Evolutionary conservation across 2,113 vertebrate species (phyloP).

Genomic region (Saccopteryx leptura): DNA sequence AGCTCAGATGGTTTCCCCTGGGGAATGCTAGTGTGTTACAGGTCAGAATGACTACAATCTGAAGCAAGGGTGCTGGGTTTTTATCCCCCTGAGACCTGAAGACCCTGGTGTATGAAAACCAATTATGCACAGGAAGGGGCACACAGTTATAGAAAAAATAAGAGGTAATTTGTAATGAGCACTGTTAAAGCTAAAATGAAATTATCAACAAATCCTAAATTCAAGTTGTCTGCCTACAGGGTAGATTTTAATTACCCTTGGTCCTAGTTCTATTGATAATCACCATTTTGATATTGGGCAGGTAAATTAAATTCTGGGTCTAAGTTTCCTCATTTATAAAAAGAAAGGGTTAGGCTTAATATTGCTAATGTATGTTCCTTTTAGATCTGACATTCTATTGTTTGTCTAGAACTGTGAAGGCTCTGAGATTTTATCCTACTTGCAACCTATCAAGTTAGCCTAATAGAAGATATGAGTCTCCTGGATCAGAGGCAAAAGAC

Average conservation of each 20-base stretch:
- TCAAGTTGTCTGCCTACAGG: slow-evolving; percentile 16
- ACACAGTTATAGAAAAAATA: neutral
- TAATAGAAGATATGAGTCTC: slow-evolving; percentile 14
- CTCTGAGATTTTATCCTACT: slow-evolving; percentile 31
- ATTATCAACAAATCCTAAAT: slow-evolving; percentile 41
- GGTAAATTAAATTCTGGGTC: neutral
- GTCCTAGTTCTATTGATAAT: slow-evolving; percentile 23
- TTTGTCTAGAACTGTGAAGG: slow-evolving; percentile 11
- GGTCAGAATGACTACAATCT: neutral
- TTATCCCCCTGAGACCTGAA: neutral
- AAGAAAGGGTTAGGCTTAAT: neutral
- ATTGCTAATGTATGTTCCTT: neutral
- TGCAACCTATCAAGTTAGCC: slow-evolving; percentile 9
- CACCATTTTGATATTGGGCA: neutral
- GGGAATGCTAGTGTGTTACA: neutral
- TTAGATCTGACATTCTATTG: neutral
- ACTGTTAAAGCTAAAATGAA: slow-evolving; percentile 28
- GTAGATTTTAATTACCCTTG: slow-evolving; percentile 30
- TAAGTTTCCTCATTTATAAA: slow-evolving; percentile 60
- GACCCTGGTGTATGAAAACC: neutral
- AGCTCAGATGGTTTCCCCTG: neutral
- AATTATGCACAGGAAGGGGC: neutral
- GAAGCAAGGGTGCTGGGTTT: neutral
- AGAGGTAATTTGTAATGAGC: neutral
- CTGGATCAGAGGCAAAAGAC: neutral